Evolutionary conservation across 2,113 vertebrate genomes (phyloP).

Genomic region (Sclerurus mexicanus): DNA sequence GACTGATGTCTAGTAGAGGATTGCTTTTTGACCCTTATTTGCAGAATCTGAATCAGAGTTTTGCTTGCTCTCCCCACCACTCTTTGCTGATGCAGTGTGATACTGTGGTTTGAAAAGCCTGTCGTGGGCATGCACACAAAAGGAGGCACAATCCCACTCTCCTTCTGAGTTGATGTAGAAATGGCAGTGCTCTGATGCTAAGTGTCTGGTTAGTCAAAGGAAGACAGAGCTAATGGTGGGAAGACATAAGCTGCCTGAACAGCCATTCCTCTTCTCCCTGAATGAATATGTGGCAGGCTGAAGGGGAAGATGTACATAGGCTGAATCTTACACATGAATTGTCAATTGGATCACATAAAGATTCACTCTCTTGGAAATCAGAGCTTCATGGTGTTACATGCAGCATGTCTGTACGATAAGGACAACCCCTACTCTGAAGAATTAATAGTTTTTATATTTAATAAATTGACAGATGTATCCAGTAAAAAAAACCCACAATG

Average conservation of each 20-base stretch:
- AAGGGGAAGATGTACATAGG: background rate
- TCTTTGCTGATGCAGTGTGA: background rate
- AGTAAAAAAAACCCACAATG: background rate
- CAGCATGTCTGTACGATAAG: background rate
- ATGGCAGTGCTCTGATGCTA: background rate
- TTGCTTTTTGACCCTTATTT: background rate
- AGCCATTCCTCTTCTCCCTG: slow-evolving; percentile 1
- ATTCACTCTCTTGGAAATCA: slow-evolving; percentile 45
- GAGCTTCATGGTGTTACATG: background rate
- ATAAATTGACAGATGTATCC: background rate
- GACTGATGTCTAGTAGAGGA: background rate
- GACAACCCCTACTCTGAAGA: background rate
- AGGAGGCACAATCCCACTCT: background rate
- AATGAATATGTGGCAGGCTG: slow-evolving; percentile 17
- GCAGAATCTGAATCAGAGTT: background rate
- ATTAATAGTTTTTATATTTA: background rate
- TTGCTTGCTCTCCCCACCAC: background rate
- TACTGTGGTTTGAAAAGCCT: background rate
- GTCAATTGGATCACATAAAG: slow-evolving; percentile 57
- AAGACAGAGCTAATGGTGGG: background rate
- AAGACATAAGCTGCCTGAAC: background rate
- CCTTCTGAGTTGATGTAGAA: background rate
- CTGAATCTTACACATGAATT: slow-evolving; percentile 58
- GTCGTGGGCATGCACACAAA: background rate
- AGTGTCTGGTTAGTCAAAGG: background rate